Base-by-base conservation (phyloP, 2,113 vertebrate genomes). In the Ranitomeya imitator region DNA sequence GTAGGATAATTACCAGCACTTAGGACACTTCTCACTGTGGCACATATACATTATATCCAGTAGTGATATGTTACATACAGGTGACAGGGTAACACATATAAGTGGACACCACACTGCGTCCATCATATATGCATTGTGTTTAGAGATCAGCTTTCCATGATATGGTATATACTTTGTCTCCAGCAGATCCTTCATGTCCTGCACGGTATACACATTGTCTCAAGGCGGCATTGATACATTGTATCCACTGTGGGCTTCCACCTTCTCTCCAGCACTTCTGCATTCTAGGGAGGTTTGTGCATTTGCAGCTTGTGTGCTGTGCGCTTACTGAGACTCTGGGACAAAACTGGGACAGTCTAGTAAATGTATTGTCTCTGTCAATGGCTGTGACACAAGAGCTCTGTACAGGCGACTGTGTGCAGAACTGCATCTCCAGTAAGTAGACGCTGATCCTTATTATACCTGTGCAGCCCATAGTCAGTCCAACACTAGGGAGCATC, bases 321-420 rank as follows among this genome's bases (percentile, higher is more conserved):
- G 76, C 45, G 31, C 26, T 61, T 61, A 13, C 59, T 18, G 55
- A 7, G 55, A 37, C 31, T 61, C 77, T 79, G 7, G 77, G 77
- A 52, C 79, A 80, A 80, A 80, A 80, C 55, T 31, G 79, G 79
- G 79, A 57, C 77, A 57, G 11, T 23, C 52, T 51, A 57, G n/a
- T 79, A 26, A 57, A 79, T 79, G 77, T 79, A 79, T 79, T 57
- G 77, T 26, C 67, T 31, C 67, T 71, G 67, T 71, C 67, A 31
- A 65, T 65, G 8, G 61, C 61, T 3, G 61, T 65, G 61, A 65
- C 61, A 65, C 61, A 65, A n/a, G 67, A 26, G 65, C n/a, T 23
- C 26, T 31, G 23, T 14, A 31, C 15, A 71, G 67, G 12, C 31
- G 26, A 71, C 5, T 15, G 67, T n/a, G n/a, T 71, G 23, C 23